Conservation (phyloP, 1,140 invertebrate species). For the Drosophila pseudoobscura region DNA sequence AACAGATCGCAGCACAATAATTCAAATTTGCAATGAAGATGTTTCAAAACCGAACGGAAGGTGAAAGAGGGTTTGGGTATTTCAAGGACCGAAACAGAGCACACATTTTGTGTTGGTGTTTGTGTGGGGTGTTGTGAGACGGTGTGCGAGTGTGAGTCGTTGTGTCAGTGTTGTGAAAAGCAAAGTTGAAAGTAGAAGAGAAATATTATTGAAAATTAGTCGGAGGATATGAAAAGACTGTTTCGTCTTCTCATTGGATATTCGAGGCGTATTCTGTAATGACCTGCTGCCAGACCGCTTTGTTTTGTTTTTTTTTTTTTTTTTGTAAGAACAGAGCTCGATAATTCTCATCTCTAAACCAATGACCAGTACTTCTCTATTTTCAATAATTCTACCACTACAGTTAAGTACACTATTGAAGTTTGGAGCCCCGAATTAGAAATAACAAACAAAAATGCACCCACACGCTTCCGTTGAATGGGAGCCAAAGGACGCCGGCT, state of each 20-base stretch:
- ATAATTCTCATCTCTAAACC: not conserved
- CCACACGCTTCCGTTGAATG: not conserved
- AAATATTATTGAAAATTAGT: conserved; percentile 72
- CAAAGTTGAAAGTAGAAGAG: conserved; percentile 74
- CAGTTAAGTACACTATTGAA: conserved; percentile 10
- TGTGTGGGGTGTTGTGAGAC: conserved; percentile 10
- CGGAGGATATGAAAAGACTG: conserved; percentile 22
- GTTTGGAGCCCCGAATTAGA: conserved; percentile 26
- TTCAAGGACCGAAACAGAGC: conserved; percentile 4
- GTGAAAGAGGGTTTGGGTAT: conserved; percentile 15
- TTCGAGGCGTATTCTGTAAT: not conserved
- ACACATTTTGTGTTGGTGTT: conserved; percentile 12
- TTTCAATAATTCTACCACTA: no score
- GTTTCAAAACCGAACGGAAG: conserved; percentile 43
- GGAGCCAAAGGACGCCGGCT: conserved; percentile 4
- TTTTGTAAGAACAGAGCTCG: not conserved
- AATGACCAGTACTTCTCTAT: no score
- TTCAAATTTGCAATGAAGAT: conserved; percentile 39
- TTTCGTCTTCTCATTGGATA: conserved; percentile 13
- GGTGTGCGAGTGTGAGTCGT: not conserved
- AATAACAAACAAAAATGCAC: conserved; percentile 9
- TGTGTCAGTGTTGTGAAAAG: conserved; percentile 61
- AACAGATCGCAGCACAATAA: conserved; percentile 50
- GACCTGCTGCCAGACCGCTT: conserved; percentile 51
- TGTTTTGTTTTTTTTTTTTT: not conserved